These are phyloP conservation scores for Altica lythri DNA, from an alignment of 2,888 invertebrate genomes.

Conservation along the genomic window DNA sequence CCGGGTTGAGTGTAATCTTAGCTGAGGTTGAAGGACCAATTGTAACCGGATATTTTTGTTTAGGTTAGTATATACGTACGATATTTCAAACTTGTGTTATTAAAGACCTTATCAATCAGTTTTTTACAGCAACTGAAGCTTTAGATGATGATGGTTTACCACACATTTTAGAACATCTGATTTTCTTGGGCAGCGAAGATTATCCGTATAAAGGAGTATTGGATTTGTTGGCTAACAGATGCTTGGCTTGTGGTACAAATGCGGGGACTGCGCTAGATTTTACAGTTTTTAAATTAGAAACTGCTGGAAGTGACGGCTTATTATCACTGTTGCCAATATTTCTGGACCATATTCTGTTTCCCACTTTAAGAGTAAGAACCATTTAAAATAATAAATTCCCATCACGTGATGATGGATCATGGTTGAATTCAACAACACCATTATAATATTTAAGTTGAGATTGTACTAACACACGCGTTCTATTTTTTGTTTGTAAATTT, in stretches of 20 bases:
- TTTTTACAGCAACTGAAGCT: constrained; percentile 91
- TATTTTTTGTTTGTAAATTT: no score
- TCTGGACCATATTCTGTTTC: constrained; percentile 86
- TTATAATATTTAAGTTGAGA: no score
- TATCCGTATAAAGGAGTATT: constrained; percentile 90
- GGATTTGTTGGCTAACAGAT: constrained; percentile 86
- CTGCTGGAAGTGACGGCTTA: constrained; percentile 87
- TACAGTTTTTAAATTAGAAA: constrained; percentile 88
- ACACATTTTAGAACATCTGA: constrained; percentile 89
- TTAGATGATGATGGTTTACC: constrained; percentile 91
- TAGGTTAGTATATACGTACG: constrained; percentile 77
- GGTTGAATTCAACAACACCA: no score
- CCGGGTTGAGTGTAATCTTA: constrained; percentile 81
- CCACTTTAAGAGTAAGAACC: constrained; percentile 74
- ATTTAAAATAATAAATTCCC: no score
- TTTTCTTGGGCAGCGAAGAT: constrained; percentile 87
- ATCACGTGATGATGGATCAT: no score
- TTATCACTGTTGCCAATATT: constrained; percentile 87
- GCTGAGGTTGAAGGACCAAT: constrained; percentile 90
- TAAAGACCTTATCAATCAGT: no score
- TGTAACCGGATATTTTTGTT: constrained; percentile 83
- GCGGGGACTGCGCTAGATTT: constrained; percentile 88
- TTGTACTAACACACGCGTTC: no score
- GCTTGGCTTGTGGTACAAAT: constrained; percentile 89
- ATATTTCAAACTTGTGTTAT: no score